Conservation (phyloP, 2,113 vertebrate species). For the Corythornis vintsioides region DNA sequence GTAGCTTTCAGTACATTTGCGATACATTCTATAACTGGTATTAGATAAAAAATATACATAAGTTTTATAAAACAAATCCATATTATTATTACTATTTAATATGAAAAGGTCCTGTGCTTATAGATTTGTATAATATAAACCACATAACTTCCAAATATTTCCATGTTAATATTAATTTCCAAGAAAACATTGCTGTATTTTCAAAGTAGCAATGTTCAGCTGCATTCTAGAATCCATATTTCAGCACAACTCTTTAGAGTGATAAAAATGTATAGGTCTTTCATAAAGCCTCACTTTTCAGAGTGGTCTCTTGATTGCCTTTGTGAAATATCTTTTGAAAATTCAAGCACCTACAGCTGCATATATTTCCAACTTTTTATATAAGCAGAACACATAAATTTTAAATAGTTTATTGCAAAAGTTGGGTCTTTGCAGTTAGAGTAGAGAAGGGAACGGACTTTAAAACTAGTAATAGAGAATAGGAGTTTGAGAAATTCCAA, state of each 20-base stretch:
- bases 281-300: conserved; percentile 33
- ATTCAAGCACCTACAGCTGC: conserved; percentile 1
- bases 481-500: neutral
- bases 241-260: neutral
- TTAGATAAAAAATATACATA: neutral
- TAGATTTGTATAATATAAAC: conserved; percentile 12
- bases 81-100: conserved; percentile 37
- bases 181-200: conserved; percentile 22
- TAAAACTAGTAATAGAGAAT: conserved; percentile 9
- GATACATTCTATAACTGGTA: conserved; percentile 69
- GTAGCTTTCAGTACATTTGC: conserved; percentile 72
- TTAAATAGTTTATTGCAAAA: neutral
- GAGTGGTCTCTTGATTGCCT: neutral
- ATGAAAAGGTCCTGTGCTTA: neutral
- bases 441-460: neutral
- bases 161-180: neutral
- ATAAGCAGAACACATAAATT: neutral
- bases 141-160: conserved; percentile 32
- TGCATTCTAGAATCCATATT: conserved; percentile 9
- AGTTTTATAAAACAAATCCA: conserved; percentile 47
- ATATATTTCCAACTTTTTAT: conserved; percentile 21
- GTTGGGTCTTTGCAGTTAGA: neutral
- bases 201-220: conserved; percentile 16
- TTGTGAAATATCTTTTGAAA: conserved; percentile 45
- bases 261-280: conserved; percentile 52